Base-by-base conservation (phyloP, 2,797 vertebrate genomes). In the Clarias platycephalus region DNA sequence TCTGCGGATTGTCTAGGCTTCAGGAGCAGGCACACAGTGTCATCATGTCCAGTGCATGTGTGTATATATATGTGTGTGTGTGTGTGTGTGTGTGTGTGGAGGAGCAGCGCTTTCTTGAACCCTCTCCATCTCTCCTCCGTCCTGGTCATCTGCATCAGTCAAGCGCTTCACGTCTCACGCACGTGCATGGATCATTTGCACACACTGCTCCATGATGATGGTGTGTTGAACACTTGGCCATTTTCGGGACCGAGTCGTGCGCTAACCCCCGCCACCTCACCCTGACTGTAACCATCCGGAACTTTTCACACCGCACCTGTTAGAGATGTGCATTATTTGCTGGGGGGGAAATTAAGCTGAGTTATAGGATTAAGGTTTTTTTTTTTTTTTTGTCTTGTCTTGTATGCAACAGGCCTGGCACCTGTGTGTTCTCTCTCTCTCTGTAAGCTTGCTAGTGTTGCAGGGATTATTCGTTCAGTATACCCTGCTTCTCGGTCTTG, bases 1-100 rank as follows among this genome's bases (percentile, higher is more conserved):
- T 92, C 91, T 90, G 92, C 34, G 92, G 92, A 91, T 70, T 81
- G 62, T 80, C 9, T 53, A 64, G 76, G 66, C 76, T 72, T 28
- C 34, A 28, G 58, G 15, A 9, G 57, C 75, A 40, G 13, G 34
- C 44, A 20, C 13, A 2, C 55, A 34, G 18, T 58, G 5, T 18
- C 34, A 57, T 72, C 40, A 49, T 15, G 5, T 13, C 4, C n/a
- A 16, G 44, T 70, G 67, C 20, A 37, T 22, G 1, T 22, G 0
- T 22, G 34, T 44, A 7, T 44, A 7, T 44, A 7, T 8, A 6
- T 40, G 40, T n/a, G n/a, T n/a, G 44, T 68, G 66, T 8, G 22
- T 20, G 0, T 22, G 34, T 37, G 9, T 44, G 44, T 44, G 9
- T 44, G 44, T 44, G 44, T 44, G 44, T 44, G 44, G 44, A 44